phyloP scores from a whole-genome alignment of 2,797 vertebrate genomes.

The Macroramphosus scolopax region DNA sequence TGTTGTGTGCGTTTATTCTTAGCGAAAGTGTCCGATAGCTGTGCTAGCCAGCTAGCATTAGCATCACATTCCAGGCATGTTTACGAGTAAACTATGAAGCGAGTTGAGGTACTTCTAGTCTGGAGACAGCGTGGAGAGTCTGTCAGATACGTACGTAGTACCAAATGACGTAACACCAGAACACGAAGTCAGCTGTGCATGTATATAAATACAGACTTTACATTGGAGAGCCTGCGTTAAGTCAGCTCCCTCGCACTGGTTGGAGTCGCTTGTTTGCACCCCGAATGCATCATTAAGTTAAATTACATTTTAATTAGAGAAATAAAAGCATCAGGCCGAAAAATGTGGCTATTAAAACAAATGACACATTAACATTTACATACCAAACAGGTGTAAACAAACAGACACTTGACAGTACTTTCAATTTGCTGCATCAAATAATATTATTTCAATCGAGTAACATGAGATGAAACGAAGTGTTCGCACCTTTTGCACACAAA shows the following conservation, averaged over 20 bases:
- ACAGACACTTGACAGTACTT: not conserved
- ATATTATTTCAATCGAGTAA: not conserved
- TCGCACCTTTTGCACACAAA: too few species aligned
- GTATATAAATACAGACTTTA: not conserved
- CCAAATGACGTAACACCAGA: too few species aligned
- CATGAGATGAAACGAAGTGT: not conserved
- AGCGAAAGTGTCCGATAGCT: slow-evolving; percentile 3
- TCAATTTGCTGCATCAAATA: not conserved
- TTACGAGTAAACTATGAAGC: slow-evolving; percentile 21
- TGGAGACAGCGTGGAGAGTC: not conserved
- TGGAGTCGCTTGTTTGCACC: too few species aligned
- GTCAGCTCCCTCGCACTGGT: too few species aligned
- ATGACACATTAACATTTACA: too few species aligned
- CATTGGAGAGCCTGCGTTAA: too few species aligned
- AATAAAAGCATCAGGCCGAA: too few species aligned
- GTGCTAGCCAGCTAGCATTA: slow-evolving; percentile 54
- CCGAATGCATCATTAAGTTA: too few species aligned
- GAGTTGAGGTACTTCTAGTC: slow-evolving; percentile 6
- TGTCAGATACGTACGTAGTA: not conserved
- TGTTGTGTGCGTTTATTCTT: not conserved
- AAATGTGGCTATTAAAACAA: too few species aligned
- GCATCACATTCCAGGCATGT: slow-evolving; percentile 49
- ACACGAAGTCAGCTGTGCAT: too few species aligned
- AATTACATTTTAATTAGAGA: too few species aligned
- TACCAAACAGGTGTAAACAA: too few species aligned